These are phyloP conservation scores for Pristionchus japonicus DNA, from an alignment of 2,888 invertebrate species.

Conservation along the genomic window DNA sequence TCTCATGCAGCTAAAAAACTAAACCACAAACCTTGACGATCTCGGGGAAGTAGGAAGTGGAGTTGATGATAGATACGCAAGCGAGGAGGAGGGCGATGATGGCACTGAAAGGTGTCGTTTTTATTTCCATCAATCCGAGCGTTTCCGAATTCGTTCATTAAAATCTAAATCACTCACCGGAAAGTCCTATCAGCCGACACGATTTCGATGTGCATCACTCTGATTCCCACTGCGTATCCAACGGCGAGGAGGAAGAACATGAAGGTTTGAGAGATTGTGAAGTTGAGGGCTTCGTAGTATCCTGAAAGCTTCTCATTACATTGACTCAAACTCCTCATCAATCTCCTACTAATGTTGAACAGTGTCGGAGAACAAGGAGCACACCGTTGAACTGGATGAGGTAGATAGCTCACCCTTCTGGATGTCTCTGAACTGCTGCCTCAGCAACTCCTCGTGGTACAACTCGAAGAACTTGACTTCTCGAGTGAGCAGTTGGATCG, in stretches of 20 bases:
- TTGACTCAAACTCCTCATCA: background rate
- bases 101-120: conserved; percentile 47
- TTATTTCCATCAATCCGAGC: too few species aligned
- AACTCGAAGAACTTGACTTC: conserved; percentile 75
- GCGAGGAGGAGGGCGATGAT: conserved; percentile 66
- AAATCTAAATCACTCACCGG: conserved; percentile 50
- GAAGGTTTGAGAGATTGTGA: conserved; percentile 63
- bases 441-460: conserved; percentile 63
- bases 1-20: too few species aligned
- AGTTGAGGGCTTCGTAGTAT: conserved; percentile 63
- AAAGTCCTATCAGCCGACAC: conserved; percentile 55
- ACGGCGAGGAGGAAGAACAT: conserved; percentile 65
- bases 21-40: conserved; percentile 76
- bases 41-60: conserved; percentile 75
- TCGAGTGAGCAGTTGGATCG: conserved; percentile 76
- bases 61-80: conserved; percentile 66
- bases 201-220: conserved; percentile 59
- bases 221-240: conserved; percentile 61
- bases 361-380: too few species aligned
- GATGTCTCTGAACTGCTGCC: conserved; percentile 58
- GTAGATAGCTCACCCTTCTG: conserved; percentile 54
- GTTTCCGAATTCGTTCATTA: too few species aligned
- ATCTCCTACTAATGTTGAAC: too few species aligned
- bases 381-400: too few species aligned
- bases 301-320: conserved; percentile 42